Evolutionary conservation across 1,140 invertebrate species (phyloP).

Genomic region (Cydia amplana): DNA sequence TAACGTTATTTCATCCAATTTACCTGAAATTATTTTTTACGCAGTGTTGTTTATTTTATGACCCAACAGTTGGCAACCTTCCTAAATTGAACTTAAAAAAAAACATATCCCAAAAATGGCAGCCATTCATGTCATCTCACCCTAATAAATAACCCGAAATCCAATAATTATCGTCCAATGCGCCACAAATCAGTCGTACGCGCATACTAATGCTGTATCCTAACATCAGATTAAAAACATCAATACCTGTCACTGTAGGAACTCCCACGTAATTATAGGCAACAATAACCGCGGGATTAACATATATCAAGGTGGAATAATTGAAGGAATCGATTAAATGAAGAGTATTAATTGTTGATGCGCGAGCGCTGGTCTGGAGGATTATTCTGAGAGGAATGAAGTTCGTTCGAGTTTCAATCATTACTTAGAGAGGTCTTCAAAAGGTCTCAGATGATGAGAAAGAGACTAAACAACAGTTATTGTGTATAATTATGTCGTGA

Average conservation of each 20-base stretch:
- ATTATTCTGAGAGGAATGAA: neutral
- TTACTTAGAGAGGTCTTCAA: too few species aligned
- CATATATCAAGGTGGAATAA: slow-evolving; percentile 75
- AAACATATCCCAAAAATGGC: neutral
- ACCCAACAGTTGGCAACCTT: too few species aligned
- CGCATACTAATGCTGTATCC: slow-evolving; percentile 75
- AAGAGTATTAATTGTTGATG: slow-evolving; percentile 76
- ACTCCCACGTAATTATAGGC: slow-evolving; percentile 77
- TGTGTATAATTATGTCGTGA: too few species aligned
- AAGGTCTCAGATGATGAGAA: too few species aligned
- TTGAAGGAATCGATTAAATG: slow-evolving; percentile 78
- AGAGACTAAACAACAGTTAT: too few species aligned
- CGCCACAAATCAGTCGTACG: slow-evolving; percentile 72
- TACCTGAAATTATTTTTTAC: too few species aligned
- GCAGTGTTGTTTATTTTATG: too few species aligned
- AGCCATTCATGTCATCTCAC: slow-evolving; percentile 11
- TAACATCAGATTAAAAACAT: slow-evolving; percentile 79
- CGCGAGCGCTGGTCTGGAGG: slow-evolving; percentile 57
- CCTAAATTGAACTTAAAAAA: neutral
- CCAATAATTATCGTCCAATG: slow-evolving; percentile 74
- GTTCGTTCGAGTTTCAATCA: neutral
- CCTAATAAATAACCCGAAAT: slow-evolving; percentile 76
- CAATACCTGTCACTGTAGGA: slow-evolving; percentile 75
- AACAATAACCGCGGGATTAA: slow-evolving; percentile 76
- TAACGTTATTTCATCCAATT: too few species aligned